Percentiles rank a stretch among this genome's conserved stretches.
Evolutionary conservation across 2,888 invertebrate species (phyloP).

Genomic region (Apantesis nais): DNA sequence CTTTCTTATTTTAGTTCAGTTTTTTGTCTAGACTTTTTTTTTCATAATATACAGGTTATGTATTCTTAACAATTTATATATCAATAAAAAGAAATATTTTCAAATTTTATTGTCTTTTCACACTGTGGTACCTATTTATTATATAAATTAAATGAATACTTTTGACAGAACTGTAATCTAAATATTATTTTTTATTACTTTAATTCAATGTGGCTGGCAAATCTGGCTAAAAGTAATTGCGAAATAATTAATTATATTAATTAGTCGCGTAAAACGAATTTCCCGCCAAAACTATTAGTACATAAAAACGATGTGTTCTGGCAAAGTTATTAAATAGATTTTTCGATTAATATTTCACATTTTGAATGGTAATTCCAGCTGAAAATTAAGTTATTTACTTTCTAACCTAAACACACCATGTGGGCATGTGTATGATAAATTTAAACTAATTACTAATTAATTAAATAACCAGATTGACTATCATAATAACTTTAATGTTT

Average conservation of each 20-base stretch:
- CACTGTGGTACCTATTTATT: not conserved
- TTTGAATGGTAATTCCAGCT: not conserved
- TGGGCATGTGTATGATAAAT: not conserved
- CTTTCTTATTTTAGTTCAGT: not conserved
- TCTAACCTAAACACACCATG: not conserved
- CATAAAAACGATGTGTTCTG: not conserved
- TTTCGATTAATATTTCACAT: not conserved
- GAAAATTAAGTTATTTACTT: not conserved
- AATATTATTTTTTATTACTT: not conserved
- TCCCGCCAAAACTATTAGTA: slow-evolving; percentile 4
- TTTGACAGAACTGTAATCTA: not conserved
- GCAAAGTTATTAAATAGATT: not conserved
- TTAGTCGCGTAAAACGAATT: not conserved
- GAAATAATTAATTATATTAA: not conserved
- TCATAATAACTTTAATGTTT: not conserved
- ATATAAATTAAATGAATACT: not conserved
- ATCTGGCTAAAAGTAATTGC: not conserved
- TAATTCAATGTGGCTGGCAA: not conserved
- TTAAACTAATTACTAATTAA: not conserved
- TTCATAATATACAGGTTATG: not conserved
- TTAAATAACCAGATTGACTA: not conserved
- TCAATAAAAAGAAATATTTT: not conserved
- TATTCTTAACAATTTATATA: not conserved
- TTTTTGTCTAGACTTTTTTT: not conserved
- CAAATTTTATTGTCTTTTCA: not conserved